Evolutionary conservation across 2,113 vertebrate genomes (phyloP), one percentile per base, ranked within the genome.

Genomic region (Cichladusa arquata): DNA sequence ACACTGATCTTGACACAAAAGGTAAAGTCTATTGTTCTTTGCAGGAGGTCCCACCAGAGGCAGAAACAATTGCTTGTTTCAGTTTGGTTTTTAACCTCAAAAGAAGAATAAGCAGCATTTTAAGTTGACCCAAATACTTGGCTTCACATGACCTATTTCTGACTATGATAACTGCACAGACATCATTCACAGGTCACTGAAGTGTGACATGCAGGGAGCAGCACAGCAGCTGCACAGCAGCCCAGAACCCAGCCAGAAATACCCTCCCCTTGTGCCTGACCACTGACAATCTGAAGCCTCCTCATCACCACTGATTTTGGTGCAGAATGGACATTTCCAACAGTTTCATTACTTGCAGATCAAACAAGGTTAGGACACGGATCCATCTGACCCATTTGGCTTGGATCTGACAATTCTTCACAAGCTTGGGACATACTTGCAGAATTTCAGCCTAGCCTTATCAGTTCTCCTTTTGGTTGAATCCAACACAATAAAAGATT

Each of bases 101-200:
- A 86, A 88, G 2, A 17, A 9, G 36, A 93, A 31, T 28, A 69
- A 95, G 58, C 50, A 84, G 62, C 82, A 89, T 93, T 90, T 83
- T 65, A 96, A 92, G n/a, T 51, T 80, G 67, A 61, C 54, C 73
- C 47, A 90, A 84, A 57, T 67, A 61, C 44, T 33, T 62, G 51
- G 42, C 62, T 92, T 83, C 64, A 69, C 54, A 36, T 33, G 65
- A 73, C 51, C 58, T 45, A 65, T 81, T 95, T 96, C 53, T 56
- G 57, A 33, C 80, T 65, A 38, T 1, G 7, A 26, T 36, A 60
- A 26, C 9, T 14, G 8, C 3, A 47, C 33, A 62, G 42, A 8
- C 58, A 19, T 65, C 40, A 5, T 24, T 90, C 62, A 86, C 42
- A 70, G 82, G 86, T 85, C 65, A 84, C 9, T 9, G 24, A 76